Conservation (phyloP, 2,797 vertebrate genomes). For the Onychomys arenicola region DNA sequence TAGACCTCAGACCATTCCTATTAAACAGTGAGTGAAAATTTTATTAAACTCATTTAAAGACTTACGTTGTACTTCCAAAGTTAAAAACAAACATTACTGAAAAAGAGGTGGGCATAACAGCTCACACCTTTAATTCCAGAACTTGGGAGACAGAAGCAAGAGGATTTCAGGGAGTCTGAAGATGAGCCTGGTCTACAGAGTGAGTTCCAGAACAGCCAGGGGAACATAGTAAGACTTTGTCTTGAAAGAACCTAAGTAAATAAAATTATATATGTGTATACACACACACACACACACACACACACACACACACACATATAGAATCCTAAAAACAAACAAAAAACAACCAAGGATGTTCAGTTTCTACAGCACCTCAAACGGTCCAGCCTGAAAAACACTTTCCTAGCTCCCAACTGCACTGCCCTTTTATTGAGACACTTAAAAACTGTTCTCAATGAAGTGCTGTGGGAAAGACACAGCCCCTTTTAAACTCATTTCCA, state of each 20-base stretch:
- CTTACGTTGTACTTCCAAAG: not conserved
- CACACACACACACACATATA: not conserved
- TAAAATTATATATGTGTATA: not conserved
- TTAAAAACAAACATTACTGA: not conserved
- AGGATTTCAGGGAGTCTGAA: not conserved
- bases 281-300: no score
- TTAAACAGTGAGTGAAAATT: constrained; percentile 19
- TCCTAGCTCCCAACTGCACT: not conserved
- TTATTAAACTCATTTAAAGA: not conserved
- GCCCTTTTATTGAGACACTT: not conserved
- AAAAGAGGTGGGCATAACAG: not conserved
- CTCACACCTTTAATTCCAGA: not conserved
- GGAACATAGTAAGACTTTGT: not conserved
- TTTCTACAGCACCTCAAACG: not conserved
- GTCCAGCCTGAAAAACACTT: not conserved
- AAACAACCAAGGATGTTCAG: not conserved
- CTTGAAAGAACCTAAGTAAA: not conserved
- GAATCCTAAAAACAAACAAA: not conserved
- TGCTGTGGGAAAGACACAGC: not conserved
- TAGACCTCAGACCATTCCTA: not conserved
- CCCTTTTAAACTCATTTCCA: not conserved
- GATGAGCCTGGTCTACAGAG: not conserved
- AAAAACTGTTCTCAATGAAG: not conserved
- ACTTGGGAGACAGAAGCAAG: not conserved
- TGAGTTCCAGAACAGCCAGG: not conserved